Evolutionary conservation across 2,888 invertebrate species (phyloP).

Genomic region (Rugalucina vietnamica): DNA sequence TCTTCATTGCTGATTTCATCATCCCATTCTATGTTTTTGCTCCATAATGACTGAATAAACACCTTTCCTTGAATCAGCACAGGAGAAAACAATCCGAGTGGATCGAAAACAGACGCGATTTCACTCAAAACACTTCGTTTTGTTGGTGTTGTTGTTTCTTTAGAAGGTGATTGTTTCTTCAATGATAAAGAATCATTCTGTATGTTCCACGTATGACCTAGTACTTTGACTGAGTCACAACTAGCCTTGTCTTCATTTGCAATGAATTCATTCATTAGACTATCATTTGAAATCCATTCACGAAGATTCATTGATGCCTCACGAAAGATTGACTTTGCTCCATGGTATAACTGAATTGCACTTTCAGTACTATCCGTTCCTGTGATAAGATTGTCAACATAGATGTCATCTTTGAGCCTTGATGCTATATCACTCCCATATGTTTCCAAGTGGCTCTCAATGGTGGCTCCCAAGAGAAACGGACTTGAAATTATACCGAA

Average conservation of each 20-base stretch:
- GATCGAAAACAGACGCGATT: background rate
- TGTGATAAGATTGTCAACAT: background rate
- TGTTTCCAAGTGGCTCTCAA: background rate
- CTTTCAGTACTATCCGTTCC: background rate
- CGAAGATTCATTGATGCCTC: conserved; percentile 14
- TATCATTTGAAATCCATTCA: conserved; percentile 18
- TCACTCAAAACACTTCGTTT: background rate
- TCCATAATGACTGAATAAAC: background rate
- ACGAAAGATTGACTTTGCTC: background rate
- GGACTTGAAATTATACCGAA: conserved; percentile 1
- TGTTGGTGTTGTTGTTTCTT: background rate
- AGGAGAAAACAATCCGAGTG: background rate
- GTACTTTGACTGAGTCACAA: too few species aligned
- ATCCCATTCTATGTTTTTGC: background rate
- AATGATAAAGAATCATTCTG: background rate
- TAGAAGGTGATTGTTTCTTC: background rate
- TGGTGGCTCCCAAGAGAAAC: background rate
- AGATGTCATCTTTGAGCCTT: background rate
- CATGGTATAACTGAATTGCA: background rate
- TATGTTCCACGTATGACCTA: conserved; percentile 16
- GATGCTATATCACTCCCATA: background rate
- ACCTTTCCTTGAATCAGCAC: background rate
- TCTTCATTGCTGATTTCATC: background rate
- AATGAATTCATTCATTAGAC: background rate
- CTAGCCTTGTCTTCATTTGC: background rate